Conservation (phyloP, 2,113 vertebrate species). For the Prionailurus bengalensis region DNA sequence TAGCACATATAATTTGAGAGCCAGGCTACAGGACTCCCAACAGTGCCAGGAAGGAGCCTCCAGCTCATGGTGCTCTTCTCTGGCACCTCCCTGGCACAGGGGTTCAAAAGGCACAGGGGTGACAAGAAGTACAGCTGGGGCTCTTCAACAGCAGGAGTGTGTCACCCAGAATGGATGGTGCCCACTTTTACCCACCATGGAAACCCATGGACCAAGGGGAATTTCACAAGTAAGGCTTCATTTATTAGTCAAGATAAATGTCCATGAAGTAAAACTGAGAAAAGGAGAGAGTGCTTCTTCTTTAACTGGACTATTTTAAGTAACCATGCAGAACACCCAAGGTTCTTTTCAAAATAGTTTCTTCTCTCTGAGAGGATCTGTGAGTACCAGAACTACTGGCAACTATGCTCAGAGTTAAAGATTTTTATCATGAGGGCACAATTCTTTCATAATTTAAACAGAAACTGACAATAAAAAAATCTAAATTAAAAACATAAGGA, state of each 20-base stretch:
- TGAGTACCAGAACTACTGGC: neutral
- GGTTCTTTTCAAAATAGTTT: neutral
- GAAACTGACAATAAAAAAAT: conserved; percentile 24
- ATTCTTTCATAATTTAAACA: conserved; percentile 4
- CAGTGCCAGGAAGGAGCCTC: neutral
- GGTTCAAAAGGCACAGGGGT: neutral
- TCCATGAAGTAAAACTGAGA: neutral
- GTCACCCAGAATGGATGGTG: neutral
- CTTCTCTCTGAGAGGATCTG: neutral
- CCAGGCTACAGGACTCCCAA: neutral
- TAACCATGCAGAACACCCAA: neutral
- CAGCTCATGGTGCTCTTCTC: neutral
- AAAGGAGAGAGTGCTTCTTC: neutral
- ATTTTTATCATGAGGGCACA: neutral
- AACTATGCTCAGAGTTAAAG: neutral
- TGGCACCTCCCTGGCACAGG: neutral
- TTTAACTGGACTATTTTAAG: neutral
- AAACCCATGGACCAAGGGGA: neutral
- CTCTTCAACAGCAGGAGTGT: neutral
- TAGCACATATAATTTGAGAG: neutral
- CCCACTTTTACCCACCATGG: neutral
- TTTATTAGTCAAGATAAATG: neutral
- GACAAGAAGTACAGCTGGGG: neutral
- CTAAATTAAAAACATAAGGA: neutral
- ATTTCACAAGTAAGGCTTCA: neutral